Evolutionary conservation across 2,113 vertebrate species (phyloP).

Genomic region (Meles meles): DNA sequence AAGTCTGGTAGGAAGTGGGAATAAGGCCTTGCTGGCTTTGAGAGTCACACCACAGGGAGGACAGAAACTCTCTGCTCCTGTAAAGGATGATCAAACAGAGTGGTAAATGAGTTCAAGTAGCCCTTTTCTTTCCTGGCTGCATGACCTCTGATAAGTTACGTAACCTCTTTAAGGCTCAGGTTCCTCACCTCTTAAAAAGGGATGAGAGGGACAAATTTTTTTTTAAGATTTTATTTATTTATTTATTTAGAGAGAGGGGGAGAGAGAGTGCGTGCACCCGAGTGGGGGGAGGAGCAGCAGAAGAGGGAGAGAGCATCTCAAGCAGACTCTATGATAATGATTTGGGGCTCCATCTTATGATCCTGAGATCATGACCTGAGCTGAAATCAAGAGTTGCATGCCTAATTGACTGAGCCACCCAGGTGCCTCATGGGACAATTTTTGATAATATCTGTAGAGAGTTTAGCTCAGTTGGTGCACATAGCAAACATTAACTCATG

Average conservation of each 20-base stretch:
- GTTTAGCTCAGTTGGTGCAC: not conserved
- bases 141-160: not conserved
- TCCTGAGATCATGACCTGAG: not conserved
- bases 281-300: not conserved
- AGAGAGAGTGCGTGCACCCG: too few species aligned
- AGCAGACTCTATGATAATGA: not conserved
- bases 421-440: not conserved
- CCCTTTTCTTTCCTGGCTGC: not conserved
- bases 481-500: not conserved
- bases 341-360: not conserved
- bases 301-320: not conserved
- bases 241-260: not conserved
- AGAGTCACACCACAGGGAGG: not conserved
- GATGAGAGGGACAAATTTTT: not conserved
- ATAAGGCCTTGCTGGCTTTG: not conserved
- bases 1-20: not conserved
- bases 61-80: not conserved
- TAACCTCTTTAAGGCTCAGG: fast-evolving
- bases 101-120: not conserved
- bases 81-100: not conserved
- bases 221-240: too few species aligned
- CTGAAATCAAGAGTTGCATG: too few species aligned
- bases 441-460: not conserved
- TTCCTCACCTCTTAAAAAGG: constrained; percentile 16
- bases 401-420: too few species aligned